These are phyloP conservation scores for Morpho deidamia DNA, from an alignment of 2,888 invertebrate genomes.

Conservation along the genomic window DNA sequence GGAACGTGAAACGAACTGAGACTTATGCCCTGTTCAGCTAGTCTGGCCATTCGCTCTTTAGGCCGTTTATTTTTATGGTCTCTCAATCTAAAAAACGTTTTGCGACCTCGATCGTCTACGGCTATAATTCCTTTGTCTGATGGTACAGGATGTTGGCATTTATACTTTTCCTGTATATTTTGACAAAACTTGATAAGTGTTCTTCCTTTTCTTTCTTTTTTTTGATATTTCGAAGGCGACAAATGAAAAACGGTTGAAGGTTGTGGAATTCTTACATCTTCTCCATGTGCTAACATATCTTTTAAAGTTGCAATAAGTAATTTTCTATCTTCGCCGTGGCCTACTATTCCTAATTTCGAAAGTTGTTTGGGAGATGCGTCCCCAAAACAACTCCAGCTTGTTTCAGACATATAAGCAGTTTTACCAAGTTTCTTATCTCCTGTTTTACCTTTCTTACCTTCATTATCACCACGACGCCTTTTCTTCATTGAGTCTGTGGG, in stretches of 20 bases:
- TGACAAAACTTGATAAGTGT: conserved; percentile 14
- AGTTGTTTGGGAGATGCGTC: conserved; percentile 48
- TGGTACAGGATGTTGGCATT: conserved; percentile 50
- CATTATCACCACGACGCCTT: conserved; percentile 6
- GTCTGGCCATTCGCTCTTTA: conserved; percentile 37
- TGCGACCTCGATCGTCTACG: conserved; percentile 48
- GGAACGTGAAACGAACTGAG: conserved; percentile 63
- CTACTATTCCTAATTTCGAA: conserved; percentile 60
- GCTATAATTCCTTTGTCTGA: conserved; percentile 56
- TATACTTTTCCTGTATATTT: conserved; percentile 28
- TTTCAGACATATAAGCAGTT: conserved; percentile 34
- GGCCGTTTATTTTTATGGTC: conserved; percentile 43
- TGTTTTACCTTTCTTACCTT: conserved; percentile 18
- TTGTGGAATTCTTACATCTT: conserved; percentile 48
- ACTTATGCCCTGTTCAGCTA: conserved; percentile 52
- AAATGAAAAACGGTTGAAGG: conserved; percentile 36
- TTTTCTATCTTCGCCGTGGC: conserved; percentile 61
- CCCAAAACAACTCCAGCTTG: conserved; percentile 64
- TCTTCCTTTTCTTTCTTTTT: conserved; percentile 8
- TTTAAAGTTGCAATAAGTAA: conserved; percentile 44
- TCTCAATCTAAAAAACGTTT: conserved; percentile 50
- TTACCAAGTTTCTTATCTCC: conserved; percentile 33
- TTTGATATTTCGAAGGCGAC: conserved; percentile 28
- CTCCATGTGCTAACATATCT: conserved; percentile 47
- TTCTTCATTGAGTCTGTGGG: conserved; percentile 6